Evolutionary conservation across 1,140 invertebrate genomes (phyloP), one percentile per base, ranked within the genome.

Genomic region (Neodiprion fabricii): DNA sequence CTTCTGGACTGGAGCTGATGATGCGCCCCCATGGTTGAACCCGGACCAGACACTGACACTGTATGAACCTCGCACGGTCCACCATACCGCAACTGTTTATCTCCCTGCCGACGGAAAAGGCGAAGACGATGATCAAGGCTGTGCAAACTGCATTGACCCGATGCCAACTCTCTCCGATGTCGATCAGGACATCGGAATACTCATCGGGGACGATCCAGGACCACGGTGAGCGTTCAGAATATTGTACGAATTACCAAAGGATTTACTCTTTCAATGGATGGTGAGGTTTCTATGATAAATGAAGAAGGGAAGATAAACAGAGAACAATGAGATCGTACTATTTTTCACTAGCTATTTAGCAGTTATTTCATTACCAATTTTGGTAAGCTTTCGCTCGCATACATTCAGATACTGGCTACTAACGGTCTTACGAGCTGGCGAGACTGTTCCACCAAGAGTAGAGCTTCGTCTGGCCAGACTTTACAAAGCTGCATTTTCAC

Each of bases 1-100:
- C 84, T 94, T 96, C 81, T 96, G 95, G 95, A 95, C 93, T 0
- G 95, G 94, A 1, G 94, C 93, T 0, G 95, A 95, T 1, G 95
- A 95, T 81, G 94, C 93, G 3, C 89, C 91, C 0, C 89, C 87
- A 61, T 87, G 86, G 86, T 53, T 85, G 10, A 84, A 84, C 73
- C 80, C 83, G 5, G 83, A 84, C 48, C 87, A 88, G n/a, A 83
- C 83, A 1, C 71, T 88, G 40, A 87, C 81, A 0, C 77, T 85
- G n/a, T 85, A 86, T 75, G 83, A 88, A 73, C 87, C 85, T 7
- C 84, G 75, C 48, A 86, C 86, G 1, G 71, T 86, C 40, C 81
- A 86, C 72, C 86, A 85, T 28, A 87, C 85, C 12, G 80, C 85
- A 11, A 88, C 86, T 1, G 75, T 87, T n/a, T 87, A 87, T 17